These are phyloP conservation scores for Microtus oregoni DNA, from an alignment of 2,113 vertebrate species.

Conservation along the genomic window DNA sequence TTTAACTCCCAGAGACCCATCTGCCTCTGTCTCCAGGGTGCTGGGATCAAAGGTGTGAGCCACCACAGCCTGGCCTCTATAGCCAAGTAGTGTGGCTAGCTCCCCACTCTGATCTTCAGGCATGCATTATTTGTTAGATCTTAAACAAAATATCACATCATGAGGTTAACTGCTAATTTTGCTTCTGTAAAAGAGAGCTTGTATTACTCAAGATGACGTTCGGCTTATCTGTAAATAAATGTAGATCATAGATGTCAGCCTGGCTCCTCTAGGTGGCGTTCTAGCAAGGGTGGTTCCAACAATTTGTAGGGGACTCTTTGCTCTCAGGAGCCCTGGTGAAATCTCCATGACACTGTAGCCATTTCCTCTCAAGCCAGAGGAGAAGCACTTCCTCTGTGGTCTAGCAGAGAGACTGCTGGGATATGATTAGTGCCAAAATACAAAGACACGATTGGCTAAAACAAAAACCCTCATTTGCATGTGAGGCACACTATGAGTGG, in stretches of 20 bases:
- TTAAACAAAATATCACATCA: too few species aligned
- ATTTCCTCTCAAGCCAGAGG: not conserved
- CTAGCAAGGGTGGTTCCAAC: not conserved
- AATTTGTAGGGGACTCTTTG: not conserved
- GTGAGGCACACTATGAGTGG: not conserved
- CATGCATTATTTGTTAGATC: too few species aligned
- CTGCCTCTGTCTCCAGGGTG: too few species aligned
- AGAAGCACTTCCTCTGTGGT: not conserved
- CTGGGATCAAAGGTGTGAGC: too few species aligned
- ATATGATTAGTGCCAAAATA: not conserved
- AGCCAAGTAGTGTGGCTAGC: too few species aligned
- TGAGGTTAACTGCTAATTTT: too few species aligned
- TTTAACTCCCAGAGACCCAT: too few species aligned
- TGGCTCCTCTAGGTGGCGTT: not conserved
- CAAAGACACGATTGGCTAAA: not conserved
- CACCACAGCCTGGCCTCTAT: too few species aligned
- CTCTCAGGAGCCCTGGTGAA: not conserved
- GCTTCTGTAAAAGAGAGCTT: too few species aligned
- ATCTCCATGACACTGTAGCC: not conserved
- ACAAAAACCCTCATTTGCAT: not conserved
- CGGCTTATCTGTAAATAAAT: too few species aligned
- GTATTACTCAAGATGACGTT: too few species aligned
- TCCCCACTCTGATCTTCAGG: too few species aligned
- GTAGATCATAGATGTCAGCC: not conserved
- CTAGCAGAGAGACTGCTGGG: not conserved